A percentile compares a stretch with the other conserved stretches of the same genome.
Evolutionary conservation across 2,797 vertebrate genomes (phyloP).

Genomic region (Zenarchopterus dispar): DNA sequence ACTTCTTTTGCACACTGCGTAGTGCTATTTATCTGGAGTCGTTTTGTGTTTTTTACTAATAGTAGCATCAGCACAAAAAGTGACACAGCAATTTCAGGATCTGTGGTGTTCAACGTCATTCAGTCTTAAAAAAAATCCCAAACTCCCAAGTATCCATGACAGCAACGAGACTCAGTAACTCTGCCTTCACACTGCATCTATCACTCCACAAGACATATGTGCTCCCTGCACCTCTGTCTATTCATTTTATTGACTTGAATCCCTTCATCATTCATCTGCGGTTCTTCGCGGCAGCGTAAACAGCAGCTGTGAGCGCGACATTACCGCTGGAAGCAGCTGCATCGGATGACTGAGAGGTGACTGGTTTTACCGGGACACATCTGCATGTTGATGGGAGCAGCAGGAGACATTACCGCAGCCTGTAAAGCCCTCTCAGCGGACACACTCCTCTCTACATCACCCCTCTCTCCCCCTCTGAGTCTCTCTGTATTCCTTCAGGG

Average conservation of each 20-base stretch:
- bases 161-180: background rate
- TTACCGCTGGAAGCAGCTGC: slow-evolving; percentile 37
- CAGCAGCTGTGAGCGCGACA: slow-evolving; percentile 48
- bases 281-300: slow-evolving; percentile 34
- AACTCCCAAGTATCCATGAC: slow-evolving; percentile 3
- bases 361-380: slow-evolving; percentile 25
- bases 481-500: slow-evolving; percentile 32
- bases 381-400: slow-evolving; percentile 34
- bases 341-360: slow-evolving; percentile 41
- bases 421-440: slow-evolving; percentile 14
- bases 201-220: slow-evolving; percentile 21
- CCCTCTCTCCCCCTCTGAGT: background rate
- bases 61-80: slow-evolving; percentile 3
- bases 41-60: background rate
- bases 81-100: background rate
- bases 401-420: slow-evolving; percentile 4
- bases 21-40: too few relatives aligned
- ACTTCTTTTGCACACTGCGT: too few relatives aligned
- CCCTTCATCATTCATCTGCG: slow-evolving; percentile 34
- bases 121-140: background rate
- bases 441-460: background rate
- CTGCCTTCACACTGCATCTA: slow-evolving; percentile 6
- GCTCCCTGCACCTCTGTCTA: slow-evolving; percentile 6
- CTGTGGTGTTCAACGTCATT: background rate
- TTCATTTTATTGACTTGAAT: slow-evolving; percentile 27